Evolutionary conservation across 2,888 invertebrate genomes (phyloP).

Genomic region (Steinernema hermaphroditum): DNA sequence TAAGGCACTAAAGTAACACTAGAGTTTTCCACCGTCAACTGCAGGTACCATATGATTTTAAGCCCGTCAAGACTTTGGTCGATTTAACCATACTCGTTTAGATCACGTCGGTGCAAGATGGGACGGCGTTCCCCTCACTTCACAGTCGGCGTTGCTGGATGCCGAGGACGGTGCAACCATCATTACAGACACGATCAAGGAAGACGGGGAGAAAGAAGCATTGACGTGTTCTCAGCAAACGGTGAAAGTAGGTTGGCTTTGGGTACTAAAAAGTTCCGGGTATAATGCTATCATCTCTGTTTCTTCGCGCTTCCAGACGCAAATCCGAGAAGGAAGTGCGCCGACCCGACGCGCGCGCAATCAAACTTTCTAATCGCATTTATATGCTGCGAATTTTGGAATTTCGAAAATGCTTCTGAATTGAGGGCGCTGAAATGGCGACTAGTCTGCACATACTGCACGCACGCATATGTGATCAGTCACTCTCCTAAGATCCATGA

Average conservation of each 20-base stretch:
- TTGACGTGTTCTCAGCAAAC: slow-evolving; percentile 62
- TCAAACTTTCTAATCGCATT: slow-evolving; percentile 30
- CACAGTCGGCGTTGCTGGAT: slow-evolving; percentile 57
- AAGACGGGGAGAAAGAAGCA: slow-evolving; percentile 58
- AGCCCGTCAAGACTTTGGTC: no score
- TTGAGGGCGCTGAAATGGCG: not conserved
- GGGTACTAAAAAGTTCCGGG: not conserved
- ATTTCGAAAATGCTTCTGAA: not conserved
- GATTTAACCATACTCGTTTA: slow-evolving; percentile 39
- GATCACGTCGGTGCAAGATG: slow-evolving; percentile 64
- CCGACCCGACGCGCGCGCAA: not conserved
- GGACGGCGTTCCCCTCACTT: slow-evolving; percentile 60
- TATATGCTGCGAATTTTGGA: slow-evolving; percentile 9
- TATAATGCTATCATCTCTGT: not conserved
- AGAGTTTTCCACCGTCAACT: no score
- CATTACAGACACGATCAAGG: slow-evolving; percentile 62
- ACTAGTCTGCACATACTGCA: slow-evolving; percentile 1
- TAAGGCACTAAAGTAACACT: no score
- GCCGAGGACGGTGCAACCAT: slow-evolving; percentile 64
- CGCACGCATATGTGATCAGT: no score
- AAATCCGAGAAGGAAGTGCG: not conserved
- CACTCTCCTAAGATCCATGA: no score
- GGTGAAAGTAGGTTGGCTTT: slow-evolving; percentile 51
- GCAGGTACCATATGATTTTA: not conserved
- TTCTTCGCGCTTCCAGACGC: no score